Evolutionary conservation across 1,140 invertebrate species (phyloP).

Genomic region (Formica selysi): DNA sequence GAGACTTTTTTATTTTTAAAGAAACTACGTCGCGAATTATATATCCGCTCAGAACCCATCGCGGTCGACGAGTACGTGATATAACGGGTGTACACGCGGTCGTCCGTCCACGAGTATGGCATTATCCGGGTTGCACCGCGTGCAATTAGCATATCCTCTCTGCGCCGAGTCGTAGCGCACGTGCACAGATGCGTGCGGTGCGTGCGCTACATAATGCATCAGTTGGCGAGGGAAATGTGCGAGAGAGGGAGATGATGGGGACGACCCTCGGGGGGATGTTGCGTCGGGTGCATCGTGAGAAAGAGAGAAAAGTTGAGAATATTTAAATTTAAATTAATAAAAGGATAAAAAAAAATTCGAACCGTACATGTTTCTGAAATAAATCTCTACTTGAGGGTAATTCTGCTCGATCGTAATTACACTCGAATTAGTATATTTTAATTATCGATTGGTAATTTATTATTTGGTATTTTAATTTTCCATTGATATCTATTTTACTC

Average conservation of each 20-base stretch:
- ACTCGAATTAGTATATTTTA: neutral
- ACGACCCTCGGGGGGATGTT: conserved; percentile 20
- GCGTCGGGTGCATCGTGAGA: conserved; percentile 26
- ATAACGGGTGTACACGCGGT: conserved; percentile 32
- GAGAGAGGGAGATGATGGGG: conserved; percentile 17
- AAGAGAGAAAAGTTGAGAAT: conserved; percentile 9
- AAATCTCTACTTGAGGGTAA: neutral
- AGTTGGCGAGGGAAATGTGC: conserved; percentile 3
- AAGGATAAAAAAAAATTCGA: neutral
- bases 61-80: conserved; percentile 23
- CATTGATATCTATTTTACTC: neutral
- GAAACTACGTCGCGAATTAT: conserved; percentile 27
- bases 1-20: no score
- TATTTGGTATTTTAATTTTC: neutral
- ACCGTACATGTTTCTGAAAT: neutral
- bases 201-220: conserved; percentile 64
- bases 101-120: conserved; percentile 8
- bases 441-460: neutral
- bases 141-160: conserved; percentile 70
- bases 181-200: conserved; percentile 59
- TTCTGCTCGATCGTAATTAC: neutral
- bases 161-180: conserved; percentile 52
- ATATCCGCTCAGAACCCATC: conserved; percentile 13
- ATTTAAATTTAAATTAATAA: conserved; percentile 1
- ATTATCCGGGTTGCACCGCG: conserved; percentile 44